These are phyloP conservation scores for Deilephila elpenor DNA, from an alignment of 2,888 invertebrate genomes.

Conservation along the genomic window DNA sequence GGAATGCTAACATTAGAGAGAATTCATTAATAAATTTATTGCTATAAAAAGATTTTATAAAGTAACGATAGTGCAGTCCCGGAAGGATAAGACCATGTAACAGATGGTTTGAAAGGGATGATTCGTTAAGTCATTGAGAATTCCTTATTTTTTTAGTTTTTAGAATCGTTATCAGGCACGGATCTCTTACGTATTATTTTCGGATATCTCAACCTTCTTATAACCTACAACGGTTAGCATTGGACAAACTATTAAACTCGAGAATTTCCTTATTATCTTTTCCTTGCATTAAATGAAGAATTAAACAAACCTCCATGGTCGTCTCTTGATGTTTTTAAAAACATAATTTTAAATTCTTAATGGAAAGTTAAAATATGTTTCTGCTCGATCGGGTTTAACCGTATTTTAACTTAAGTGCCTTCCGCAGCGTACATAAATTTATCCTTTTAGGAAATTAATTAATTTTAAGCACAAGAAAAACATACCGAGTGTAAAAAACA, in stretches of 20 bases:
- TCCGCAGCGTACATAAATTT: conserved; percentile 1
- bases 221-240: background rate
- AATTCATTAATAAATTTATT: too few relatives aligned
- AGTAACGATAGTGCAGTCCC: too few relatives aligned
- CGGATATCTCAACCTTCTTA: background rate
- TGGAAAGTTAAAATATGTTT: conserved; percentile 2
- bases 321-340: background rate
- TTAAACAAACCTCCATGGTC: background rate
- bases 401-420: conserved; percentile 15
- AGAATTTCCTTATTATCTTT: conserved; percentile 22
- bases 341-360: background rate
- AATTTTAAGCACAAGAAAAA: background rate
- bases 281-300: conserved; percentile 11
- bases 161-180: background rate
- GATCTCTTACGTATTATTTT: background rate
- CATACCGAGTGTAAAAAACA: background rate
- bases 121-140: too few relatives aligned
- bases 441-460: background rate
- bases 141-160: too few relatives aligned
- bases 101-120: too few relatives aligned
- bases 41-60: too few relatives aligned
- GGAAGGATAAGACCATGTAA: too few relatives aligned
- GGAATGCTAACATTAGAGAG: background rate
- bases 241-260: background rate
- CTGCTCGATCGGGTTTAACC: background rate